These are phyloP conservation scores for Gavialis gangeticus DNA, from an alignment of 2,113 vertebrate genomes.

Conservation along the genomic window DNA sequence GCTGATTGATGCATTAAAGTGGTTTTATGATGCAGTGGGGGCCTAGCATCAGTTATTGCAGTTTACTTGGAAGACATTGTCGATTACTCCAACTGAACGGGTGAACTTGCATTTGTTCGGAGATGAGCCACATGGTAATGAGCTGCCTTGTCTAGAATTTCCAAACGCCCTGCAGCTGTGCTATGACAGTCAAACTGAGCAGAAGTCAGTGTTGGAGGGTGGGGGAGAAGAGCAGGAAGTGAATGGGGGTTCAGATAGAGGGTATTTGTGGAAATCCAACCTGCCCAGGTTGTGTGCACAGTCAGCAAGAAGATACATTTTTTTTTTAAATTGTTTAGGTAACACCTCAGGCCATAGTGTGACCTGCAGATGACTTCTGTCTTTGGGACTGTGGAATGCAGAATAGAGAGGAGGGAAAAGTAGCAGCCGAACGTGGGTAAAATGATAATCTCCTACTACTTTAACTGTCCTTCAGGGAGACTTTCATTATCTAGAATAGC, in stretches of 20 bases:
- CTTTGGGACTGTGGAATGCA: slow-evolving; percentile 75
- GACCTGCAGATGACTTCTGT: slow-evolving; percentile 79
- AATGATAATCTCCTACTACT: slow-evolving; percentile 48
- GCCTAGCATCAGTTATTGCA: slow-evolving; percentile 27
- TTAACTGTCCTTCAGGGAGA: not conserved
- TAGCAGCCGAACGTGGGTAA: slow-evolving; percentile 9
- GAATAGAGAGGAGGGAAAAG: slow-evolving; percentile 48
- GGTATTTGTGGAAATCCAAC: not conserved
- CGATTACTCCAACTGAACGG: not conserved
- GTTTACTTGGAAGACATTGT: slow-evolving; percentile 56
- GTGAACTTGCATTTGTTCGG: not conserved
- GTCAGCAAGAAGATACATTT: slow-evolving; percentile 53
- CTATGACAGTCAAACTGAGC: slow-evolving; percentile 37
- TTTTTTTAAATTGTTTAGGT: slow-evolving; percentile 48
- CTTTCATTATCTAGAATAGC: not conserved
- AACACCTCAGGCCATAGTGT: slow-evolving; percentile 74
- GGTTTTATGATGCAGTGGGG: not conserved
- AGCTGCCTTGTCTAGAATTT: slow-evolving; percentile 42
- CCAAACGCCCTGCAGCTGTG: not conserved
- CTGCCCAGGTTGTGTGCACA: slow-evolving; percentile 18
- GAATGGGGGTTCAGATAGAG: not conserved
- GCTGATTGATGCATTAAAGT: slow-evolving; percentile 57
- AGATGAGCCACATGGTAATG: slow-evolving; percentile 43
- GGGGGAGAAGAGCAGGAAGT: slow-evolving; percentile 5
- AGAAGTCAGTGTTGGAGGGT: not conserved